Evolutionary conservation across 2,797 vertebrate species (phyloP).

Genomic region (Myotis findleyi): DNA sequence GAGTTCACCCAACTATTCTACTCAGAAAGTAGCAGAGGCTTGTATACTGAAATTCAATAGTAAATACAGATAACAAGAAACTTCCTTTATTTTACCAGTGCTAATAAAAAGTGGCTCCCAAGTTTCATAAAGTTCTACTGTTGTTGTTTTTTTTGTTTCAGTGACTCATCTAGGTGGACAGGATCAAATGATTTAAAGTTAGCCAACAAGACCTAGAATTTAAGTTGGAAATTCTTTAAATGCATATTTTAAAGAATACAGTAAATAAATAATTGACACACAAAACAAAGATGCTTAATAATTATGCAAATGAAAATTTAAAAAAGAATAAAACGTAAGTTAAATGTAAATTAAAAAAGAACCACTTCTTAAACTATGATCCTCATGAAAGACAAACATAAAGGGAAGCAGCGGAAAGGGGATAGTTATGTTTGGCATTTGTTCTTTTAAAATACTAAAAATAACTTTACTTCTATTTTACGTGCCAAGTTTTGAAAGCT

Average conservation of each 20-base stretch:
- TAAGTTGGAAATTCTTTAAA: slow-evolving; percentile 34
- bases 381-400: not conserved
- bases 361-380: slow-evolving; percentile 5
- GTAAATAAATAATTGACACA: not conserved
- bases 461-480: not conserved
- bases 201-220: not conserved
- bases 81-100: not conserved
- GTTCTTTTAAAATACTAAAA: slow-evolving; percentile 34
- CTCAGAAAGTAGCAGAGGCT: not conserved
- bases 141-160: not conserved
- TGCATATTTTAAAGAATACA: not conserved
- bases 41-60: not conserved
- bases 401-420: not conserved
- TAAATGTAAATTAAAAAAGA: slow-evolving; percentile 11
- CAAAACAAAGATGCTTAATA: not conserved
- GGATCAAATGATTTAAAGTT: not conserved
- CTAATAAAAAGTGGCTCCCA: not conserved
- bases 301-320: not conserved
- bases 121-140: not conserved
- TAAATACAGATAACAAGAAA: slow-evolving; percentile 5
- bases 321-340: slow-evolving; percentile 10
- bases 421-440: not conserved
- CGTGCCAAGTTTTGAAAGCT: slow-evolving; percentile 14
- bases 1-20: slow-evolving; percentile 17
- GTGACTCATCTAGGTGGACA: not conserved